Conservation (phyloP, 2,888 invertebrate species). For the Leucozona laternaria region DNA sequence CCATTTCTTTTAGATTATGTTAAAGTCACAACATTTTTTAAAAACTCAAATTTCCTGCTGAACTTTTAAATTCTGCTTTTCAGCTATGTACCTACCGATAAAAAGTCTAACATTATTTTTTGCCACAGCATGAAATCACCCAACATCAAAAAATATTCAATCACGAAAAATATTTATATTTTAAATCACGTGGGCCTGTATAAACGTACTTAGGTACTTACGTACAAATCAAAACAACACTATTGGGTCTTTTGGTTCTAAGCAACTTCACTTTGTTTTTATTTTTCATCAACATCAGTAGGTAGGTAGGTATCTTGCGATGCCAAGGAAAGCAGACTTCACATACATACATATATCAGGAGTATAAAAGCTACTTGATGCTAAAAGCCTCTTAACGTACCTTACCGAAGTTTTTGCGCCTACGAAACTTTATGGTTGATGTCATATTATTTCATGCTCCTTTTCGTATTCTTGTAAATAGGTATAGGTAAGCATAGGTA, state of each 20-base stretch:
- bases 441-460: constrained; percentile 50
- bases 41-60: no score
- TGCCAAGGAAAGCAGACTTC: constrained; percentile 12
- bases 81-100: no score
- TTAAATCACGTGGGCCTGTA: neutral
- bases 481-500: constrained; percentile 18
- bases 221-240: constrained; percentile 2
- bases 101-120: no score
- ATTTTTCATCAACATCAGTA: neutral
- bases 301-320: neutral
- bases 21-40: no score
- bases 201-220: neutral
- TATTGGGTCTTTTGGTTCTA: neutral
- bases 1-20: no score
- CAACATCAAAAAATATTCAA: neutral
- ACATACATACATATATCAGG: neutral
- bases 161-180: neutral
- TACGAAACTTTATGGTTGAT: constrained; percentile 52
- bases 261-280: neutral
- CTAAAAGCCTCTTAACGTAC: constrained; percentile 58
- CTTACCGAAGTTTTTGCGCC: constrained; percentile 48
- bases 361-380: constrained; percentile 52
- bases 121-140: neutral
- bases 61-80: no score
- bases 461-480: constrained; percentile 14